These are phyloP conservation scores for Phacellophora camtschatica DNA, from an alignment of 30 jellyfish, hydroid and myxozoan genomes.

Conservation along the genomic window DNA sequence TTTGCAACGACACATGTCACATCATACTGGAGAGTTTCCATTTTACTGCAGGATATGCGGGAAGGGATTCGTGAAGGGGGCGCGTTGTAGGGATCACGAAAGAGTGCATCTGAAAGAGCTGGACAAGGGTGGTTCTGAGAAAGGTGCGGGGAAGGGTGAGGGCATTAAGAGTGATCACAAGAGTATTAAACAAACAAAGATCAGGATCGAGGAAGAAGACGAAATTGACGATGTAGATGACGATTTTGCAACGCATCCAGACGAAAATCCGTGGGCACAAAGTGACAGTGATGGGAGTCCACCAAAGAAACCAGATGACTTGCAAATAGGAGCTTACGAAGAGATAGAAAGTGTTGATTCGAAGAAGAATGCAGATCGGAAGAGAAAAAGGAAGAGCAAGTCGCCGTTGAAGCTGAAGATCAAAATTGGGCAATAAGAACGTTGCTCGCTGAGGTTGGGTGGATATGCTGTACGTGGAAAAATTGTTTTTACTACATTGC, in stretches of 20 bases:
- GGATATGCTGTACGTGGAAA: too few species aligned
- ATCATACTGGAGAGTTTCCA: constrained; percentile 63
- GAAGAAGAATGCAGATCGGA: constrained; percentile 15
- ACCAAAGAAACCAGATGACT: constrained; percentile 56
- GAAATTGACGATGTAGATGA: constrained; percentile 50
- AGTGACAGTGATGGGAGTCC: constrained; percentile 69
- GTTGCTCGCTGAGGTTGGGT: too few species aligned
- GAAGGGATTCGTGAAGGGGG: constrained; percentile 62
- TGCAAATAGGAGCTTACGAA: constrained; percentile 64
- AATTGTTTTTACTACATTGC: too few species aligned
- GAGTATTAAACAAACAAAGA: constrained; percentile 9
- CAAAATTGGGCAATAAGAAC: constrained; percentile 31
- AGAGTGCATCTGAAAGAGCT: constrained; percentile 60
- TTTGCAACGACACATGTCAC: constrained; percentile 65
- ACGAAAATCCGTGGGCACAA: constrained; percentile 74
- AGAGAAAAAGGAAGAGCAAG: constrained; percentile 54
- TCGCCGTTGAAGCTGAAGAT: constrained; percentile 48
- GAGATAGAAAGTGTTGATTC: constrained; percentile 44
- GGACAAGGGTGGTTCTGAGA: constrained; percentile 45
- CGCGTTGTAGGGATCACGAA: constrained; percentile 68
- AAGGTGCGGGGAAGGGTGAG: constrained; percentile 7
- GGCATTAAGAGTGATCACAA: constrained; percentile 20
- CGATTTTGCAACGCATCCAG: constrained; percentile 53
- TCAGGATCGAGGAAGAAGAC: constrained; percentile 36
- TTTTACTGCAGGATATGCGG: constrained; percentile 61